These are phyloP conservation scores for Microcebus murinus DNA, from an alignment of 2,113 vertebrate genomes.

Conservation along the genomic window DNA sequence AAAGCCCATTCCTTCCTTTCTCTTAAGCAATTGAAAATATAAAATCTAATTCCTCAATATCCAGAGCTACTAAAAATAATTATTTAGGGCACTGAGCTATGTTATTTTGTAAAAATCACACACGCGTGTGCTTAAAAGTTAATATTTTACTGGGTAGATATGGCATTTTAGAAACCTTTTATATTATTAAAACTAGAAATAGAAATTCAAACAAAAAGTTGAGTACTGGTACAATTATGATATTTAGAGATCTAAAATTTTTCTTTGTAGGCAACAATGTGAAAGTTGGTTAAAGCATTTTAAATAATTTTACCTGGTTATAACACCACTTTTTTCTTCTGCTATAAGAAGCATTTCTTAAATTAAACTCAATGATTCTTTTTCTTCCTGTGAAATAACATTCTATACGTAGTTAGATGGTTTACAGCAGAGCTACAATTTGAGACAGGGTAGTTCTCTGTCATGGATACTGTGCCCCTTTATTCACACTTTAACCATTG, in stretches of 20 bases:
- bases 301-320: background rate
- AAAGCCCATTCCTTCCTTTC: background rate
- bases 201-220: background rate
- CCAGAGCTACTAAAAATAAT: constrained; percentile 4
- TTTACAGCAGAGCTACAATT: background rate
- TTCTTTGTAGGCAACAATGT: background rate
- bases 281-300: background rate
- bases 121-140: background rate
- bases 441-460: background rate
- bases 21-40: background rate
- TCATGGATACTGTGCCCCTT: background rate
- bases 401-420: background rate
- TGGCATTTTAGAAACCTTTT: background rate
- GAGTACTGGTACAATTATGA: background rate
- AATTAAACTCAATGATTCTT: background rate
- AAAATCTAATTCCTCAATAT: background rate
- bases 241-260: background rate
- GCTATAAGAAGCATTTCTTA: background rate
- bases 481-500: background rate
- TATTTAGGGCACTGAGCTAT: background rate
- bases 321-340: background rate
- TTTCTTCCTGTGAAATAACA: background rate
- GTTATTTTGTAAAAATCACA: background rate
- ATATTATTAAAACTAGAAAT: background rate
- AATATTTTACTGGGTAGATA: background rate